Evolutionary conservation across 2,113 vertebrate species (phyloP).

Genomic region (Poeciliopsis prolifica): DNA sequence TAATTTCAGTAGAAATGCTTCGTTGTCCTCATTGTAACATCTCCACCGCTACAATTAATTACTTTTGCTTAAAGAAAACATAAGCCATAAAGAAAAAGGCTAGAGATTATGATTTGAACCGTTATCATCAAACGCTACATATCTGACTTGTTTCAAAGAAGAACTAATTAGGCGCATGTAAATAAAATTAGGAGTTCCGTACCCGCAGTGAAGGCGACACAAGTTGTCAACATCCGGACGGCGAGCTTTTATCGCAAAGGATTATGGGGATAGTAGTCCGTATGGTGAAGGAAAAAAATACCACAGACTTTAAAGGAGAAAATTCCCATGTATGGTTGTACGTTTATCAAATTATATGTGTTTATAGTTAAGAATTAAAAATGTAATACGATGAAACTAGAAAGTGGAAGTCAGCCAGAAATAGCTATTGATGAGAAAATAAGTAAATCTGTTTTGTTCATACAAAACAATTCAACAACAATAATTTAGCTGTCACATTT

Average conservation of each 20-base stretch:
- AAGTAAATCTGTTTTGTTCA: no score
- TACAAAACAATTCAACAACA: no score
- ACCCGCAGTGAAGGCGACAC: conserved; percentile 12
- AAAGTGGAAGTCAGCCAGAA: no score
- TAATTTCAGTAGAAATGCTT: not conserved
- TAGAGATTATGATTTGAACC: not conserved
- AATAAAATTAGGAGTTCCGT: not conserved
- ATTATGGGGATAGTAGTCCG: conserved; percentile 65
- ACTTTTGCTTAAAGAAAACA: not conserved
- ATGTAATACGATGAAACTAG: no score
- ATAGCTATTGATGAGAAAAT: no score
- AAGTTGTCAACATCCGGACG: conserved; percentile 74
- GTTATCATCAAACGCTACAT: not conserved
- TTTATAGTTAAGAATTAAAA: no score
- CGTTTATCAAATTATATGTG: no score
- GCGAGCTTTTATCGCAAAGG: conserved; percentile 23
- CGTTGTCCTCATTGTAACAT: not conserved
- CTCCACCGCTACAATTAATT: not conserved
- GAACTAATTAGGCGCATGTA: fast-evolving
- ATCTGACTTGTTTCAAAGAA: not conserved
- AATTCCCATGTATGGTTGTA: not conserved
- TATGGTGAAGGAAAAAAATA: not conserved
- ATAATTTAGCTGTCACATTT: not conserved
- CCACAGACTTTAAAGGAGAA: not conserved
- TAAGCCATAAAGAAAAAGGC: not conserved